These are phyloP conservation scores for Triplophysa bombifrons DNA, from an alignment of 2,797 vertebrate genomes.

Conservation along the genomic window DNA sequence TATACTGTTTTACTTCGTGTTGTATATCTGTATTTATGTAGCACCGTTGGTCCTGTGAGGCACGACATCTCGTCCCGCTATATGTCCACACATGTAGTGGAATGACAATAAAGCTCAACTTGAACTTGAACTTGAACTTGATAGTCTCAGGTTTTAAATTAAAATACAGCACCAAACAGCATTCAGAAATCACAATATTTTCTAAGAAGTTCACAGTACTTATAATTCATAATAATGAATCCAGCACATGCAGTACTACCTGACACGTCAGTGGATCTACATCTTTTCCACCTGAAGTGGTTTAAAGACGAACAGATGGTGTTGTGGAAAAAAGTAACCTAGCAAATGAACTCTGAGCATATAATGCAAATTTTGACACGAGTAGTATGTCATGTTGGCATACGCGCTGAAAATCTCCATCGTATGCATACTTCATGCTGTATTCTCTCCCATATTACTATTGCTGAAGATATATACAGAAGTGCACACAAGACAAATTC, in stretches of 20 bases:
- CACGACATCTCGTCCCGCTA: too few relatives aligned
- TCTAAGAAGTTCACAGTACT: not conserved
- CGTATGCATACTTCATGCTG: not conserved
- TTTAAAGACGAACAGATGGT: conserved; percentile 2
- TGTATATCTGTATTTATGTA: too few relatives aligned
- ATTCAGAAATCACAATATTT: not conserved
- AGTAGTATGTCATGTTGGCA: not conserved
- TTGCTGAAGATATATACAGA: not conserved
- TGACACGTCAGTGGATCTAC: not conserved
- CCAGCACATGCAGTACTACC: not conserved
- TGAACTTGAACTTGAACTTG: too few relatives aligned
- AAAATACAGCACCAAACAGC: not conserved
- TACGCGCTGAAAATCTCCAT: not conserved
- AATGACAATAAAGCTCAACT: too few relatives aligned
- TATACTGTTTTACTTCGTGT: too few relatives aligned
- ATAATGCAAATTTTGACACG: not conserved
- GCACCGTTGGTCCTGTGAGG: too few relatives aligned
- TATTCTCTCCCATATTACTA: not conserved
- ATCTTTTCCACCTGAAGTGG: not conserved
- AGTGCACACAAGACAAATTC: not conserved
- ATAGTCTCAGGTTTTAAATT: not conserved
- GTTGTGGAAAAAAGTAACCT: not conserved
- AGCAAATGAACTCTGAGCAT: not conserved
- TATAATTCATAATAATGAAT: not conserved
- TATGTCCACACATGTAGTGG: too few relatives aligned